Evolutionary conservation across 2,888 invertebrate species (phyloP), one percentile per base, ranked within the genome.

Genomic region (Thysanoteuthis rhombus): DNA sequence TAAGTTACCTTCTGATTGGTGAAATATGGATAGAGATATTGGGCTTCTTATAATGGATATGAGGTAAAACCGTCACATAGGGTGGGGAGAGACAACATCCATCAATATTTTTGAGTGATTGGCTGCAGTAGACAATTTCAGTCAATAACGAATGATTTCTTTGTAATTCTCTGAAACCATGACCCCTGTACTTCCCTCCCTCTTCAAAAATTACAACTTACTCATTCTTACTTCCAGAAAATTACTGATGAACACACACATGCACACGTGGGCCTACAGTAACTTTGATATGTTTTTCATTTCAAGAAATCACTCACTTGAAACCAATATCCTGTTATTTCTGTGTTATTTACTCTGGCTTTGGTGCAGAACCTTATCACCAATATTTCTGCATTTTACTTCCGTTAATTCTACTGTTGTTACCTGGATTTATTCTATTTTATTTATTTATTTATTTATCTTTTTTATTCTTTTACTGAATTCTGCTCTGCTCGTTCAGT

Each of bases 281-380:
- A n/a, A 75, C 75, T n/a, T 36, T n/a, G 16, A 36, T n/a, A 75
- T n/a, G 36, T n/a, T 75, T n/a, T 75, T 75, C 75, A n/a, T 75
- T 75, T 75, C n/a, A 75, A 75, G 75, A 36, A 75, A 75, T 25
- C 75, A 75, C 12, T 75, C 75, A 75, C 36, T 75, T 75, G 75
- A 75, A 75, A 75, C 75, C 75, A 75, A 75, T 75, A 75, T 75
- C 75, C 75, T 75, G 75, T 75, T 75, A 75, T 75, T 75, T 75
- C 75, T 75, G 75, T 75, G 75, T n/a, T 19, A 12, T 2, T 75
- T 75, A n/a, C 75, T 75, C 36, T 75, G 75, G n/a, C 75, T 10
- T 75, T 75, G n/a, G 75, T 75, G 75, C 75, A 16, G 75, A 75
- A 75, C n/a, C 75, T n/a, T 36, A 75, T 36, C 75, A n/a, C n/a